Evolutionary conservation across 1,140 invertebrate species (phyloP), one percentile per base, ranked within the genome.

Genomic region (Alviniconcha marisindica): DNA sequence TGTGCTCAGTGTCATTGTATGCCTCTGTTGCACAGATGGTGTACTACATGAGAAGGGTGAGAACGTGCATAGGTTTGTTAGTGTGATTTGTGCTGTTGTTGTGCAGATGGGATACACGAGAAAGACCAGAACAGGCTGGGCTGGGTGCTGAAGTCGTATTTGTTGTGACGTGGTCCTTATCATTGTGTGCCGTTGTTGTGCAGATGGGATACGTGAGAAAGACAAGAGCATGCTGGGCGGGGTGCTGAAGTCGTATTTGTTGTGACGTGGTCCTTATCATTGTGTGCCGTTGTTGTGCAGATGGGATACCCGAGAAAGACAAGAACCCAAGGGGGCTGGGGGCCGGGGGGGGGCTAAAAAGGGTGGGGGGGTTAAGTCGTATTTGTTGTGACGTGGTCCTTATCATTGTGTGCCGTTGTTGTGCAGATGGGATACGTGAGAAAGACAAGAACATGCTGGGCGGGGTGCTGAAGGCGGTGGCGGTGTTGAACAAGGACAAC

Each of bases 121-220:
- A n/a, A n/a, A n/a, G n/a, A n/a, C n/a, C n/a, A n/a, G n/a, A n/a
- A n/a, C n/a, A n/a, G n/a, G n/a, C 94, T 97, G n/a, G n/a, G n/a
- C n/a, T n/a, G n/a, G n/a, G n/a, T n/a, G n/a, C n/a, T n/a, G n/a
- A n/a, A n/a, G n/a, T n/a, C n/a, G n/a, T n/a, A n/a, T n/a, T n/a
- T n/a, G n/a, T n/a, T n/a, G n/a, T n/a, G n/a, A n/a, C n/a, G n/a
- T 51, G 48, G 48, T 51, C 48, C 21, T 7, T 51, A n/a, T n/a
- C n/a, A n/a, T 14, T 24, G 51, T 54, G 51, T 71, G 5, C 28
- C 15, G n/a, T 14, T 15, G 66, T 85, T 38, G 94, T 95, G n/a
- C 93, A 97, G 98, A 98, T 93, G 98, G 97, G 84, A 93, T 98
- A 33, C 95, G 95, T 84, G 97, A 98, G 51, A 96, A 96, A 89